These are phyloP conservation scores for Notothenia coriiceps DNA, from an alignment of 2,113 vertebrate species.

Conservation along the genomic window DNA sequence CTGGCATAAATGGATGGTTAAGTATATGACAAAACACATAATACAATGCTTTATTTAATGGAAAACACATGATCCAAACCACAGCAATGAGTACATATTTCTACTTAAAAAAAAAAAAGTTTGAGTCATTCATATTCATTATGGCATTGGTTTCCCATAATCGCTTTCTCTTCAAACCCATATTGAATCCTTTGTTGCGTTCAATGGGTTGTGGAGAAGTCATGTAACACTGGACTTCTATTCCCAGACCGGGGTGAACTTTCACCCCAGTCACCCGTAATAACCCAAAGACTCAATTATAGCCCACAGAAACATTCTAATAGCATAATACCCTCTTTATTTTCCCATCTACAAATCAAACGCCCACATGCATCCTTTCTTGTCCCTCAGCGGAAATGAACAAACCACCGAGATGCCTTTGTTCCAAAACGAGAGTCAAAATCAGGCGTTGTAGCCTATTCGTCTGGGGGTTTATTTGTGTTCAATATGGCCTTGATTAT, in stretches of 20 bases:
- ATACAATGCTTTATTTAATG: too few relatives aligned
- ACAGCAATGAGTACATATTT: too few relatives aligned
- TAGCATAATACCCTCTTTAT: slow-evolving; percentile 75
- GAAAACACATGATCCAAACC: too few relatives aligned
- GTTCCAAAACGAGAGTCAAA: slow-evolving; percentile 14
- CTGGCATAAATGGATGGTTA: neutral
- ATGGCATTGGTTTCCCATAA: neutral
- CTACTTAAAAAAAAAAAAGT: neutral
- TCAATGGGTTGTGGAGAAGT: slow-evolving; percentile 52
- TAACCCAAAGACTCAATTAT: slow-evolving; percentile 49
- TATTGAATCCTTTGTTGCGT: slow-evolving; percentile 66
- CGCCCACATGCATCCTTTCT: slow-evolving; percentile 19
- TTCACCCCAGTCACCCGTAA: slow-evolving; percentile 54
- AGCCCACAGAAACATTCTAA: slow-evolving; percentile 43
- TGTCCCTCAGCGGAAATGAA: slow-evolving; percentile 38
- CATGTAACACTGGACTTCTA: slow-evolving; percentile 74
- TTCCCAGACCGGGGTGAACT: slow-evolving; percentile 57
- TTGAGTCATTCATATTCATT: neutral
- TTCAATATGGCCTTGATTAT: neutral
- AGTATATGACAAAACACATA: neutral
- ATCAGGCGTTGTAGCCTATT: neutral
- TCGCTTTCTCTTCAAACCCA: slow-evolving; percentile 23
- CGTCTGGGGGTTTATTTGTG: neutral
- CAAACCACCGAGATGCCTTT: neutral
- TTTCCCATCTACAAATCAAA: slow-evolving; percentile 42